Evolutionary conservation across 2,113 vertebrate genomes (phyloP).

Genomic region (Myiagra hebetior): DNA sequence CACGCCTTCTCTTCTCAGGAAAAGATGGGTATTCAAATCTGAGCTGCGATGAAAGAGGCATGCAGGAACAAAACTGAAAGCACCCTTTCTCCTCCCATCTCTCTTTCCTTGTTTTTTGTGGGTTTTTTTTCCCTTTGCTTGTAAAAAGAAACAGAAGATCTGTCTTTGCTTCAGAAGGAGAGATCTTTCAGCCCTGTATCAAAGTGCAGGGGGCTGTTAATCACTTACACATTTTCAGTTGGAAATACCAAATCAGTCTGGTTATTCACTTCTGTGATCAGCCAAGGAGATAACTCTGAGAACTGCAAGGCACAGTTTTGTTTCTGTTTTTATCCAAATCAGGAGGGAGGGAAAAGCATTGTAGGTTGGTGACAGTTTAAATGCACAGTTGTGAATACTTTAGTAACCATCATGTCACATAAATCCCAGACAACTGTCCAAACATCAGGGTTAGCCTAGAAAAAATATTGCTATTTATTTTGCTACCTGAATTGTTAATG

Average conservation of each 20-base stretch:
- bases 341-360: background rate
- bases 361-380: background rate
- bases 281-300: background rate
- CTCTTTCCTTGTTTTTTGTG: background rate
- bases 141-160: background rate
- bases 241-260: background rate
- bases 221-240: background rate
- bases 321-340: background rate
- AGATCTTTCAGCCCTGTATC: background rate
- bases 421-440: slow-evolving; percentile 19
- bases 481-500: background rate
- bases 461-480: slow-evolving; percentile 10
- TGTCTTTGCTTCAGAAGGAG: background rate
- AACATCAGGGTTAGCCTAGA: background rate
- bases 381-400: background rate
- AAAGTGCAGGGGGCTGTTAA: background rate
- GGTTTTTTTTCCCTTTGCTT: background rate
- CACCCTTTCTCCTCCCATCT: background rate
- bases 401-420: background rate
- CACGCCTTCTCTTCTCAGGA: background rate
- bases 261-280: background rate
- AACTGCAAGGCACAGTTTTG: background rate
- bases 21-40: background rate
- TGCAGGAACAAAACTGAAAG: background rate
- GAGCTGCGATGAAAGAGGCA: background rate